phyloP scores from a whole-genome alignment of 2,797 vertebrate species.

The Eremophila alpestris region DNA sequence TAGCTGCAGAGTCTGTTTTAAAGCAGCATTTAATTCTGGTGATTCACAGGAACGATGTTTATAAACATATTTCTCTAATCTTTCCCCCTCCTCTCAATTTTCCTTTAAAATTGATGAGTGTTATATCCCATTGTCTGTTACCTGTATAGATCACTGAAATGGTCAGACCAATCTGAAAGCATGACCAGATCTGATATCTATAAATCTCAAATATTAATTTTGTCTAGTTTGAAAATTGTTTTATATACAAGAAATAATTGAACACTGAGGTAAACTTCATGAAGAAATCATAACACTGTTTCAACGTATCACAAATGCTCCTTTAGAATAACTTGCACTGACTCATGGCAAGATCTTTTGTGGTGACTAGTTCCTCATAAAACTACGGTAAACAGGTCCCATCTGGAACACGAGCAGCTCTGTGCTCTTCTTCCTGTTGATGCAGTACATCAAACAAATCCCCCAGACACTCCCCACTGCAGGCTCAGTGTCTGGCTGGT shows the following conservation, averaged over 20 bases:
- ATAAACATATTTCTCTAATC: background rate
- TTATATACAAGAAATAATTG: constrained; percentile 7
- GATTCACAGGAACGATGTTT: background rate
- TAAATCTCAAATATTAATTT: constrained; percentile 5
- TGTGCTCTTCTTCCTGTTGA: background rate
- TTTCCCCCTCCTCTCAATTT: background rate
- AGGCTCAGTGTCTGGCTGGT: background rate
- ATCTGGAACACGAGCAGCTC: background rate
- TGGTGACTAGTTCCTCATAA: background rate
- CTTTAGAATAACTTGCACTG: constrained; percentile 3
- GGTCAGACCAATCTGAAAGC: background rate
- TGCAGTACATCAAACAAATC: background rate
- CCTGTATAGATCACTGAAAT: background rate
- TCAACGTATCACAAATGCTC: background rate
- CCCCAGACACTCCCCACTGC: background rate
- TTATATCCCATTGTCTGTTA: background rate
- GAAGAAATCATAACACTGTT: constrained; percentile 20
- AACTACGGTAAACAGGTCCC: background rate
- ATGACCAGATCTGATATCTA: background rate
- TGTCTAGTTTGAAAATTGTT: background rate
- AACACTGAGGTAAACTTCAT: constrained; percentile 24
- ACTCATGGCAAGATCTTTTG: background rate
- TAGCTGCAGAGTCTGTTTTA: background rate
- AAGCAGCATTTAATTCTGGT: background rate
- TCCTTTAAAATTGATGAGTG: background rate